Base-by-base conservation (phyloP, 2,888 invertebrate genomes). In the Odontocerum albicorne region DNA sequence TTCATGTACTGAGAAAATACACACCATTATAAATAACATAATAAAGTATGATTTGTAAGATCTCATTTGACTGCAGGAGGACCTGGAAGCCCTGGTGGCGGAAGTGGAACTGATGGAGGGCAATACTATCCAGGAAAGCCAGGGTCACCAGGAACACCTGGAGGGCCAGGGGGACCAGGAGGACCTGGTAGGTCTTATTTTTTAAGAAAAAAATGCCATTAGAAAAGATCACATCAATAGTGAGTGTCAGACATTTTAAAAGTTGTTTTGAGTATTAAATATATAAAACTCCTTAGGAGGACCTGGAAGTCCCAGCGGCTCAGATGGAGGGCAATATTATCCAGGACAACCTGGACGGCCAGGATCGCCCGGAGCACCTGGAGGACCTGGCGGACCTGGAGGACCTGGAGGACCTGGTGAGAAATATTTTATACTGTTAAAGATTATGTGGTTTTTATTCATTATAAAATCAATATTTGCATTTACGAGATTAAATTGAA, bases 171-270 rank as follows among this genome's bases (percentile, higher is more conserved):
- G 31, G 52, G 46, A 15, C 74, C 74, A 40, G 65, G 63, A 12
- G 52, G 57, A 33, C 74, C 74, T 54, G 65, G 66, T 3, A 65
- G 44, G 40, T 74, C 74, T 7, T 63, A 60, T 33, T 43, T 12
- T 12, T 31, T 15, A 15, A 8, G 15, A n/a, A 12, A 22, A 7
- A 22, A 42, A 2, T n/a, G 8, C 7, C 8, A 20, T n/a, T 6
- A 20, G 7, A n/a, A n/a, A 33, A 13, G 3, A 13, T 3, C 2
- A 33, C 12, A 33, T 13, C 33, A 4, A 33, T 15, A 8, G 3
- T n/a, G n/a, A n/a, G n/a, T n/a, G n/a, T n/a, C n/a, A n/a, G n/a
- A n/a, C n/a, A n/a, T n/a, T n/a, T n/a, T n/a, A n/a, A n/a, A n/a
- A n/a, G n/a, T n/a, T n/a, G n/a, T n/a, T n/a, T n/a, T 35, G 16